Evolutionary conservation across 2,113 vertebrate genomes (phyloP).

Genomic region (Anas platyrhynchos): DNA sequence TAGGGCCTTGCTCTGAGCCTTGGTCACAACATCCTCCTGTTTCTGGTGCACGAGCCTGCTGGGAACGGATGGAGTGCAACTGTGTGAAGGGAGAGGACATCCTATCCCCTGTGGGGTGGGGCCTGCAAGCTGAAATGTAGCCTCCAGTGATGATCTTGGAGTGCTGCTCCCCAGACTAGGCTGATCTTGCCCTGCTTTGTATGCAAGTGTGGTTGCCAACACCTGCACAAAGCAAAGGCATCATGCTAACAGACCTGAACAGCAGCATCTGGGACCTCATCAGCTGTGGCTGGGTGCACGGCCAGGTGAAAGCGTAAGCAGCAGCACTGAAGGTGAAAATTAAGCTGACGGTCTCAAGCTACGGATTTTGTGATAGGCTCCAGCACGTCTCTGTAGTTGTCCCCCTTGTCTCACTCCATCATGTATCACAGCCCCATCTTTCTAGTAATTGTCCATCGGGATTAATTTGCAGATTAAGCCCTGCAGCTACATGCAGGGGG

Average conservation of each 20-base stretch:
- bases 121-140: background rate
- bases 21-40: background rate
- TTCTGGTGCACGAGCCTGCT: background rate
- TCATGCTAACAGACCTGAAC: constrained; percentile 7
- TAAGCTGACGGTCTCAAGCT: background rate
- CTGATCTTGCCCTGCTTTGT: background rate
- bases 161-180: background rate
- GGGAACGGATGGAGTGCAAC: background rate
- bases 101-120: background rate
- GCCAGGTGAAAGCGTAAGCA: background rate
- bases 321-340: background rate
- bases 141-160: background rate
- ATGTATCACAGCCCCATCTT: constrained; percentile 7
- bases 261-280: constrained; percentile 1
- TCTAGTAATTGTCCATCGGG: constrained; percentile 38
- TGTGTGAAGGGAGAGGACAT: background rate
- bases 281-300: background rate
- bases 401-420: background rate
- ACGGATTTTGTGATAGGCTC: background rate
- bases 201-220: background rate
- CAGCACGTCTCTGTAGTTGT: background rate
- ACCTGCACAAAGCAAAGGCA: background rate
- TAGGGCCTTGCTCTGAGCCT: background rate
- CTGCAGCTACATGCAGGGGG: background rate
- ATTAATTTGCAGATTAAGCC: background rate